Evolutionary conservation across 92 coral and sea anemone genomes (phyloP).

Genomic region (Galaxea fascicularis): DNA sequence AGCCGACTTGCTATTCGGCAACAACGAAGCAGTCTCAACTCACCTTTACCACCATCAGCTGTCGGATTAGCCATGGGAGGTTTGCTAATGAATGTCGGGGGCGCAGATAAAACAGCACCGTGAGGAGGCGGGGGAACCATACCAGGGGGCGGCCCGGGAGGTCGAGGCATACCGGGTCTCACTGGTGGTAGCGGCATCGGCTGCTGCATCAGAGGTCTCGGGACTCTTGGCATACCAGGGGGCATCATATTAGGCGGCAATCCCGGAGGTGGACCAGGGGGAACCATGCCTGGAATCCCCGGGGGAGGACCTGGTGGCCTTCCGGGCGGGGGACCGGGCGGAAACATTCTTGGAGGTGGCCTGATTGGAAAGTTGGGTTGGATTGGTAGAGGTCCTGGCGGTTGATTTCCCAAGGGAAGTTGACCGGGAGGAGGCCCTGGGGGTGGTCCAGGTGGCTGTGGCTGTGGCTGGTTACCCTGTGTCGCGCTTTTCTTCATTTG

Average conservation of each 20-base stretch:
- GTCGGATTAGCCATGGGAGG: constrained; percentile 83
- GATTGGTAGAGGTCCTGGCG: constrained; percentile 66
- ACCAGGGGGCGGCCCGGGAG: constrained; percentile 91
- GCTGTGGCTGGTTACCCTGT: constrained; percentile 30
- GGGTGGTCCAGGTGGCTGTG: constrained; percentile 76
- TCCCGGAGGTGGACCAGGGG: constrained; percentile 95
- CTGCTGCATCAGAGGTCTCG: constrained; percentile 90
- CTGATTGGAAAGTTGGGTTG: constrained; percentile 95
- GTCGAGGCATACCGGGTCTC: constrained; percentile 89
- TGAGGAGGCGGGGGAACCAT: constrained; percentile 89
- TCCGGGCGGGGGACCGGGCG: constrained; percentile 98
- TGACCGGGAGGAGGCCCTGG: constrained; percentile 90
- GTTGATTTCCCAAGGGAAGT: constrained; percentile 81
- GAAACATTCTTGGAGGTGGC: constrained; percentile 94
- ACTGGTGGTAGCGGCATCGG: constrained; percentile 79
- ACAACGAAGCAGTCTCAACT: not conserved
- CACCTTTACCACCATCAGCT: constrained; percentile 69
- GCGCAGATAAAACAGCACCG: constrained; percentile 97
- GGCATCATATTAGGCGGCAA: constrained; percentile 89
- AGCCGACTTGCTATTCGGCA: too few species aligned
- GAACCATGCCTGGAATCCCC: constrained; percentile 86
- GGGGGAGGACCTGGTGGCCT: constrained; percentile 96
- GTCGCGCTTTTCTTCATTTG: constrained; percentile 10
- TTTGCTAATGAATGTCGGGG: constrained; percentile 94
- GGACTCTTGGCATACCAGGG: constrained; percentile 80